Base-by-base conservation (phyloP, 2,888 invertebrate species). In the Lutraria lutraria region DNA sequence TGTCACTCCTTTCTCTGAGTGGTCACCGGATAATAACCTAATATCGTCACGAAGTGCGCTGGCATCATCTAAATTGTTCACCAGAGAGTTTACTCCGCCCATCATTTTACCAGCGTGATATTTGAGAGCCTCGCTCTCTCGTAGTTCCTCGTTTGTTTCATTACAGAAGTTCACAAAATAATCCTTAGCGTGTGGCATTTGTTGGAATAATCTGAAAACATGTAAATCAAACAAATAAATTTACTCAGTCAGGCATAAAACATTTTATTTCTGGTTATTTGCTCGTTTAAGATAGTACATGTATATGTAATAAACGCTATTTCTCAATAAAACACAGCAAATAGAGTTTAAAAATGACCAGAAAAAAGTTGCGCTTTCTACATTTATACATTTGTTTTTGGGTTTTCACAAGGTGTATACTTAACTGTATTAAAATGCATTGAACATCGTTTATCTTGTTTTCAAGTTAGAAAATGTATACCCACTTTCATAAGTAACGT, bases 121-220 rank as follows among this genome's bases (percentile, higher is more conserved):
- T 76, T 34, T 76, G 29, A 34, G 76, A 34, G 76, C 76, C 4
- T 76, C 76, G 34, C 25, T 76, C 19, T 19, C 19, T 31, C 34
- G 76, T 34, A 31, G 16, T 34, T 34, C 76, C 0, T 76, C 34
- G 34, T 19, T 34, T 31, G 76, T 76, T 76, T n/a, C 31, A 16
- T 76, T 25, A 34, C 13, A 25, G 31, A 34, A 31, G 4, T 76
- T 34, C 10, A 31, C 34, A 76, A 76, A 76, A 6, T 31, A 76
- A 2, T 31, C 34, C 19, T 19, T n/a, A 34, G 34, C 76, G 4
- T 76, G 34, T 12, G 76, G 76, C 34, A 76, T 34, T 76, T 76
- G 76, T 76, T 76, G 34, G 31, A 34, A 76, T 34, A 76, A 34
- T 31, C 76, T 76, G 34, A 16, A 76, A 76, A 56, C 56, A 56